A percentile compares a stretch with the other conserved stretches of the same genome.
phyloP scores from a whole-genome alignment of 1,140 invertebrate species.

The Armadillidium nasatum region DNA sequence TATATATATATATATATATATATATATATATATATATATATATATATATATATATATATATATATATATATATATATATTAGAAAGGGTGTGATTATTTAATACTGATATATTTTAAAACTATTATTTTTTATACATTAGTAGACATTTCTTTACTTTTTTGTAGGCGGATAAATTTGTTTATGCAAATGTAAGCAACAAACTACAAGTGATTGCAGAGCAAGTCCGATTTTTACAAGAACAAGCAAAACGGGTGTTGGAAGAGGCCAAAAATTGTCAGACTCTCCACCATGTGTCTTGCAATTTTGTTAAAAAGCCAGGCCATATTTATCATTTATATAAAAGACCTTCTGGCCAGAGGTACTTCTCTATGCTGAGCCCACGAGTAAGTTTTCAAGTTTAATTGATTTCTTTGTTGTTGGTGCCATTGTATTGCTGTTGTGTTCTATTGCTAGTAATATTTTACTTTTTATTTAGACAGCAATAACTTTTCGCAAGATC shows the following conservation, averaged over 20 bases:
- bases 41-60: too few relatives aligned
- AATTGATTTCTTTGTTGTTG: too few relatives aligned
- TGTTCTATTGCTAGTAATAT: too few relatives aligned
- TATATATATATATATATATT: neutral
- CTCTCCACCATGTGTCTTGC: constrained; percentile 63
- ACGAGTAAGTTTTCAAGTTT: constrained; percentile 52
- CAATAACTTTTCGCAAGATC: too few relatives aligned
- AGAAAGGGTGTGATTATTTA: constrained; percentile 4
- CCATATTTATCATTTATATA: constrained; percentile 65
- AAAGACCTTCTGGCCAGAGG: constrained; percentile 58
- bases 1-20: too few relatives aligned
- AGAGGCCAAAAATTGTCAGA: constrained; percentile 58
- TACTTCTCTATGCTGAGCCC: constrained; percentile 72
- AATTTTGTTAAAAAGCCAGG: constrained; percentile 69
- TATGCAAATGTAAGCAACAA: constrained; percentile 60
- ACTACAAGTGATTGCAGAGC: constrained; percentile 63
- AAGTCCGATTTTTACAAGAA: constrained; percentile 61
- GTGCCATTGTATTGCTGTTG: too few relatives aligned
- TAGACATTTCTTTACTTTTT: constrained; percentile 30
- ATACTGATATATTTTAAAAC: constrained; percentile 12
- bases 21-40: too few relatives aligned
- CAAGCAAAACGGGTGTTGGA: constrained; percentile 61
- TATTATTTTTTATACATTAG: neutral
- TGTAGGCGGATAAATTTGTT: constrained; percentile 59
- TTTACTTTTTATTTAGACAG: too few relatives aligned